Evolutionary conservation across 1,140 invertebrate genomes (phyloP), one percentile per base, ranked within the genome.

Genomic region (Plutomurus gul): DNA sequence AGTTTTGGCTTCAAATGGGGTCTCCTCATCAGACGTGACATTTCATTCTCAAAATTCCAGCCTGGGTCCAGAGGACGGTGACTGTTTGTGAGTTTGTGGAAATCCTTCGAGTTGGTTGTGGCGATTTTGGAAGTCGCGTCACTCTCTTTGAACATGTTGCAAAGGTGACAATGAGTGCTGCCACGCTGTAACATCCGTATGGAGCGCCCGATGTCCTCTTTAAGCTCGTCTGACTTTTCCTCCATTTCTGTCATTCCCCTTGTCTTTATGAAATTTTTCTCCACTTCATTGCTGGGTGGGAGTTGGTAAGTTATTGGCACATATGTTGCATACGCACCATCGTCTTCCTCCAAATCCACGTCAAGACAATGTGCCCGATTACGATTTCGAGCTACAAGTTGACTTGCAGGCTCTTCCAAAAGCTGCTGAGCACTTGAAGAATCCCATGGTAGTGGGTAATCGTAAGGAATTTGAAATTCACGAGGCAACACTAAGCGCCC

Each of bases 281-380:
- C 11, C n/a, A 79, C 78, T 20, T 75, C 78, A 8, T 79, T 73
- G 11, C 51, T 70, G 6, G 72, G 78, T 30, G 78, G 78, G 16
- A 79, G 78, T 36, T 79, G 78, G 39, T 79, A 79, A 27, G 51
- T 71, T 13, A 79, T 49, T 25, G 78, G 72, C 33, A 79, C 60
- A 40, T 46, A 75, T 3, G 78, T 79, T 13, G 78, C 27, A 49
- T 75, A 76, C 13, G 78, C 78, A 46, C 73, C 78, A 11, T 36
- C 33, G 36, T 79, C 78, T 47, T 79, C 78, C 8, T 79, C 78
- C 20, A 79, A 46, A 25, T 79, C 78, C 49, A 79, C 78, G 47
- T 79, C 73, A 16, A 79, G 37, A 76, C 78, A 75, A 10, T 60
- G 72, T 8, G 36, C n/a, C 10, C 74, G 13, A 25, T 49, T 39